Percentiles rank a stretch among this genome's conserved stretches.
Evolutionary conservation across 2,113 vertebrate species (phyloP).

Genomic region (Charina bottae): DNA sequence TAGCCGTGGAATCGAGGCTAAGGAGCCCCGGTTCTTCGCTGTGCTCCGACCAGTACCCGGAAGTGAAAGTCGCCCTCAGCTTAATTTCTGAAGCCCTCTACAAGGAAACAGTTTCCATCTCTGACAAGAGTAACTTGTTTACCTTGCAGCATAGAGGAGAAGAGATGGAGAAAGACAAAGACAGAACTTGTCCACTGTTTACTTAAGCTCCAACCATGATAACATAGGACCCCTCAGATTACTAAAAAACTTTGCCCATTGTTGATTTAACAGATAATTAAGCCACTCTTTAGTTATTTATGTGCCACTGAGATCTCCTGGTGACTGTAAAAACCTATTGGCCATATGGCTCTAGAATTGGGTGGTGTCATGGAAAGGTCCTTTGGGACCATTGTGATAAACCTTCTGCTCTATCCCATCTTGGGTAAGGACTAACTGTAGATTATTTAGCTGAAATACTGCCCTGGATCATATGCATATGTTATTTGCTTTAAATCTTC

Average conservation of each 20-base stretch:
- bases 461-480: not conserved
- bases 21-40: no score
- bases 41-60: no score
- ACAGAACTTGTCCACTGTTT: not conserved
- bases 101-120: not conserved
- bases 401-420: not conserved
- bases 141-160: not conserved
- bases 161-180: not conserved
- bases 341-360: not conserved
- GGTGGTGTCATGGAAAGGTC: not conserved
- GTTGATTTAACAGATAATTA: not conserved
- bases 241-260: not conserved
- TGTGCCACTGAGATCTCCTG: not conserved
- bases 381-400: not conserved
- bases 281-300: not conserved
- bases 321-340: not conserved
- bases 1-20: no score
- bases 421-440: not conserved
- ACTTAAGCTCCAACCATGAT: not conserved
- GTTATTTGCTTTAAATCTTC: not conserved
- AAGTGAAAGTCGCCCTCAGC: no score
- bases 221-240: not conserved
- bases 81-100: not conserved
- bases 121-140: not conserved
- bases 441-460: not conserved